Conservation (phyloP, 2,888 invertebrate species). For the Lamproptera curius region DNA sequence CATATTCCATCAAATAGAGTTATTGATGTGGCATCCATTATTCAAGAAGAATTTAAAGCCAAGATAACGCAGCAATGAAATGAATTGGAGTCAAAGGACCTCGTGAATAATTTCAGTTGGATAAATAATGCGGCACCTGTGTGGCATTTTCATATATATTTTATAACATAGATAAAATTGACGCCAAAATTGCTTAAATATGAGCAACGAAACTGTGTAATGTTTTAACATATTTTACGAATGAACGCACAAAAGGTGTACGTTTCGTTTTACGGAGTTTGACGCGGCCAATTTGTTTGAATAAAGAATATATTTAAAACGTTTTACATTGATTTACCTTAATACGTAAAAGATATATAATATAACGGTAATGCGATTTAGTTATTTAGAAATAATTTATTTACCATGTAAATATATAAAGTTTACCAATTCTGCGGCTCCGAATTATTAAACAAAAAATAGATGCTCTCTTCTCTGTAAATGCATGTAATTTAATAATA, state of each 20-base stretch:
- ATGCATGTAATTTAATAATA: too few species aligned
- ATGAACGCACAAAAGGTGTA: not conserved
- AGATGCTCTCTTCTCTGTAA: too few species aligned
- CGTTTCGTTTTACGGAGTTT: not conserved
- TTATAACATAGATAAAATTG: conserved; percentile 2
- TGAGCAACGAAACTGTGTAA: not conserved
- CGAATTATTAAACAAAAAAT: too few species aligned
- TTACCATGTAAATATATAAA: not conserved
- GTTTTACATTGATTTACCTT: too few species aligned
- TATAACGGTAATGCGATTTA: too few species aligned
- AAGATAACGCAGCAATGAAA: conserved; percentile 10
- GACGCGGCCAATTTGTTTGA: not conserved
- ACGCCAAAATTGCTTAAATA: conserved; percentile 10
- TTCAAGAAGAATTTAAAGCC: conserved; percentile 7
- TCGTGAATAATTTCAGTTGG: conserved; percentile 17
- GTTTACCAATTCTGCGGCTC: too few species aligned
- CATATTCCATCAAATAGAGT: not conserved
- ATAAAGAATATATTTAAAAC: conserved; percentile 1
- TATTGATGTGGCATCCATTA: not conserved
- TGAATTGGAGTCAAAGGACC: conserved; percentile 7
- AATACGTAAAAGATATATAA: too few species aligned
- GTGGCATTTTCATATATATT: conserved; percentile 6
- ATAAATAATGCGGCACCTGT: conserved; percentile 15
- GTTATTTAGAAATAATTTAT: too few species aligned
- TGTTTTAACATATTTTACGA: conserved; percentile 1